Conservation (phyloP, 2,113 vertebrate genomes). For the Lamprotornis superbus region DNA sequence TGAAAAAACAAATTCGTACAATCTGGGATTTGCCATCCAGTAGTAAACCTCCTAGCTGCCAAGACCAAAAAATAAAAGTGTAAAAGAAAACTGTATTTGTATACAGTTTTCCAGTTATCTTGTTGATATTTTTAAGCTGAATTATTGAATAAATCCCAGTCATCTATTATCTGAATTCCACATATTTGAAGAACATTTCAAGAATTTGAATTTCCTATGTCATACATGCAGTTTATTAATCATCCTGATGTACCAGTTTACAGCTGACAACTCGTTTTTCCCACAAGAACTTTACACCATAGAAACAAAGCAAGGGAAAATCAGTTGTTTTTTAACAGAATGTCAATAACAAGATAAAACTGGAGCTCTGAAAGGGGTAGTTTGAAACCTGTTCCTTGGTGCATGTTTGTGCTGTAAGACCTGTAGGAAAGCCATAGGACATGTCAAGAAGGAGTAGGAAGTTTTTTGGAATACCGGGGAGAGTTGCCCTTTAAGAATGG, state of each 20-base stretch:
- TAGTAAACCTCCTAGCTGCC: constrained; percentile 11
- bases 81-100: not conserved
- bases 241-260: not conserved
- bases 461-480: not conserved
- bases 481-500: not conserved
- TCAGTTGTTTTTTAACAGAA: not conserved
- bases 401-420: not conserved
- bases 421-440: not conserved
- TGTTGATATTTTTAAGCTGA: not conserved
- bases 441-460: not conserved
- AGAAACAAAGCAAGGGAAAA: not conserved
- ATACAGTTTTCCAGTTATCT: not conserved
- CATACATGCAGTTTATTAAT: not conserved
- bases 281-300: not conserved
- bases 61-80: not conserved
- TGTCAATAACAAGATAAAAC: not conserved
- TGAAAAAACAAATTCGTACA: not conserved
- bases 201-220: not conserved
- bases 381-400: not conserved
- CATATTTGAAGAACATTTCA: not conserved
- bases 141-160: not conserved
- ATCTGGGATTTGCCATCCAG: constrained; percentile 2
- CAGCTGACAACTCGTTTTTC: not conserved
- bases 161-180: not conserved
- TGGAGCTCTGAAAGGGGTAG: not conserved